Evolutionary conservation across 2,797 vertebrate species (phyloP).

Genomic region (Hirundo rustica): DNA sequence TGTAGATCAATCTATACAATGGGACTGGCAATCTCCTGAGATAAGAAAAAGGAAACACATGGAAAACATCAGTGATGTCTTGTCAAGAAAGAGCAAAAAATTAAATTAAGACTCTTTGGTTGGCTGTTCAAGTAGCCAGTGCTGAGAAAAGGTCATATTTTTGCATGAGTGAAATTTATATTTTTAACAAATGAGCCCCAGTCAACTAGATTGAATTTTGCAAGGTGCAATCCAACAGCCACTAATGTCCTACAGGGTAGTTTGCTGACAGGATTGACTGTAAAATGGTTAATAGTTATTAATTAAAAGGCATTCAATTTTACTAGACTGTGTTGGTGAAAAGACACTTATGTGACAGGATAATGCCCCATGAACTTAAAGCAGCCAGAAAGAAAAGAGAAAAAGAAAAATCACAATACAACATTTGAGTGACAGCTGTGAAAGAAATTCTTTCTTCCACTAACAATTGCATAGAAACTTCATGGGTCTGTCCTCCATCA

Average conservation of each 20-base stretch:
- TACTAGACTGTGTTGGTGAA: not conserved
- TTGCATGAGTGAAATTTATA: not conserved
- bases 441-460: not conserved
- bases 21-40: not conserved
- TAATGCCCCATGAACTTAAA: not conserved
- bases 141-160: not conserved
- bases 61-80: not conserved
- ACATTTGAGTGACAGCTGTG: not conserved
- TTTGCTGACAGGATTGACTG: not conserved
- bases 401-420: not conserved
- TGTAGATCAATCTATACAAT: not conserved
- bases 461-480: not conserved
- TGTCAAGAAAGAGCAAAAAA: not conserved
- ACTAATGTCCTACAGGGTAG: not conserved
- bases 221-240: not conserved
- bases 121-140: not conserved
- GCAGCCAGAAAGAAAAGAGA: not conserved
- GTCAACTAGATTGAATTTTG: not conserved
- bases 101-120: not conserved
- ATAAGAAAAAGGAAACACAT: not conserved
- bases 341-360: not conserved
- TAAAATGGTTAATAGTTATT: not conserved
- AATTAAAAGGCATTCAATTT: slow-evolving; percentile 11
- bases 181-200: not conserved
- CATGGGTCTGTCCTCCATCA: not conserved